Percentiles rank a stretch among this genome's conserved stretches.
phyloP scores from a whole-genome alignment of 2,113 vertebrate genomes.

The Tonatia bakeri region DNA sequence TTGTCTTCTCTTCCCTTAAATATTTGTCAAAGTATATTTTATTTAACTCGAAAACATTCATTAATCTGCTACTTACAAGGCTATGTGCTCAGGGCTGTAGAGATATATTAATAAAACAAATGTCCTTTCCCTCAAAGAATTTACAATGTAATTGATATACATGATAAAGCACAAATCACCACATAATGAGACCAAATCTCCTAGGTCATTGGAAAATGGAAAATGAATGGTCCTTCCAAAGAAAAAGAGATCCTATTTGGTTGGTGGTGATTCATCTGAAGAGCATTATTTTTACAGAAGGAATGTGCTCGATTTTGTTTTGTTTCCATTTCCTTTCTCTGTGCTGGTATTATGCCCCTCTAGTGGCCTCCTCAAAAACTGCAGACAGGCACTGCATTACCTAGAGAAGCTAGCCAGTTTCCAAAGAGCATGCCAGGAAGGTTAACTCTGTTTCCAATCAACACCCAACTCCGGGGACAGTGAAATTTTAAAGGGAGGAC shows the following conservation, averaged over 20 bases:
- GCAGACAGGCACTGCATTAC: neutral
- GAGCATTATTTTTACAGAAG: neutral
- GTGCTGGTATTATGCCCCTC: neutral
- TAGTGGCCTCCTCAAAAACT: slow-evolving; percentile 47
- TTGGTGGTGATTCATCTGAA: neutral
- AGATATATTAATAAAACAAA: neutral
- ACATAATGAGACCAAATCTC: neutral
- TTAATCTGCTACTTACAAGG: neutral
- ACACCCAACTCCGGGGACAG: neutral
- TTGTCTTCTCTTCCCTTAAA: neutral
- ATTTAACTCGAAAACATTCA: neutral
- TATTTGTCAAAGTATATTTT: neutral
- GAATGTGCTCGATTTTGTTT: neutral
- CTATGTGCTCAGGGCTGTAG: neutral
- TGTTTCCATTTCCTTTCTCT: neutral
- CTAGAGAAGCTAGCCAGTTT: neutral
- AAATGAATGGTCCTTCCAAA: neutral
- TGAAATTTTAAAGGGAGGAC: neutral
- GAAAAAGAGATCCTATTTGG: neutral
- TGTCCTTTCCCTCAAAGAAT: neutral
- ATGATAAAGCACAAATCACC: neutral
- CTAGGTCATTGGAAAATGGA: neutral
- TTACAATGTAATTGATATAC: neutral
- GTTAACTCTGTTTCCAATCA: neutral
- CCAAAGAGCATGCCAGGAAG: neutral